Evolutionary conservation across 35 echinoderm and acorn worm genomes (phyloP), one percentile per base, ranked within the genome.

Genomic region (Antedon bifida): DNA sequence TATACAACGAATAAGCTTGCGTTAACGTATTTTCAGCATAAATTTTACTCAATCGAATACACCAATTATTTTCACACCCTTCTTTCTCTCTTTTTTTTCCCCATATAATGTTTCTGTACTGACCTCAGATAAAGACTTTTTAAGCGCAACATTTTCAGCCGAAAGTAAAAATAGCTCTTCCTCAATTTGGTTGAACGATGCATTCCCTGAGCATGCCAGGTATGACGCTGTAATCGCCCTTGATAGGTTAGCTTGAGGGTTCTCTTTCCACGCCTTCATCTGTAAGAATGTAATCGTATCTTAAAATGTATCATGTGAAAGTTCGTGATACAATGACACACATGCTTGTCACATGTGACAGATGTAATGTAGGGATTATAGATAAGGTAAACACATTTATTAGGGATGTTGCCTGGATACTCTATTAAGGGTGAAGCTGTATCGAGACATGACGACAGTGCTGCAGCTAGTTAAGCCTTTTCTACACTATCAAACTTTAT

Each of bases 161-260:
- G 95, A 99, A 45, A 99, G 78, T 9, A 99, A 75, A 45, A 92
- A 99, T 23, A 92, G 39, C 31, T 99, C 95, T 36, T 99, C 95
- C 33, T 99, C 95, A 32, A 99, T 83, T 35, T 92, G 75, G 35
- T 38, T 73, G 32, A 93, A 92, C 30, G 95, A 99, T 28, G 78
- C 85, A 29, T 92, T 84, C 8, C 74, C 82, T 75, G 86, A 86
- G 31, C 91, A 90, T 26, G 95, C 95, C 31, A 99, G 32, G 76
- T 92, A 99, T 19, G 95, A 99, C 36, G 95, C 34, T 12, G 95
- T 93, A 13, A 99, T 88, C 0, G 91, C 86, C 7, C 91, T 46
- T 29, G 95, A 92, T 76, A 99, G 73, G 29, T 87, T 87, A 0
- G 87, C 91, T 30, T 90, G 79, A 4, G 91, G 85, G 33, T 86